phyloP scores from a whole-genome alignment of 2,888 invertebrate species.

The Tricholauxania praeusta region DNA sequence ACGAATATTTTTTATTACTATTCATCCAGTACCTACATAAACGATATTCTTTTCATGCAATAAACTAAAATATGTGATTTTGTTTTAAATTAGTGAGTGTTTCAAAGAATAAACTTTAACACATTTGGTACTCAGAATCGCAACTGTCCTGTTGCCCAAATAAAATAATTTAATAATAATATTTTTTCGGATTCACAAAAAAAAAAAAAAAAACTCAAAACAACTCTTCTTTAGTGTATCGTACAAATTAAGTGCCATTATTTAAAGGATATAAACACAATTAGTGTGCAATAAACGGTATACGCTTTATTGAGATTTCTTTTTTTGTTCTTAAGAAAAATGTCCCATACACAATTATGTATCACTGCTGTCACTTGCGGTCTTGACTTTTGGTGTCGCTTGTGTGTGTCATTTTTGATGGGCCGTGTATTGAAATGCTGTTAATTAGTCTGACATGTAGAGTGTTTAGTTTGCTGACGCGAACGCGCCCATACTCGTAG shows the following conservation, averaged over 20 bases:
- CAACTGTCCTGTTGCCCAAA: too few species aligned
- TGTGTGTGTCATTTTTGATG: conserved; percentile 60
- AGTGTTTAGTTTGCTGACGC: conserved; percentile 15
- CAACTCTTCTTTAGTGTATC: too few species aligned
- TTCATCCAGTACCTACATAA: too few species aligned
- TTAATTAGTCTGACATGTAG: conserved; percentile 36
- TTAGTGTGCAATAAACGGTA: conserved; percentile 57
- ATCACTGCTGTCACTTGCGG: conserved; percentile 35
- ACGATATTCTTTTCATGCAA: too few species aligned
- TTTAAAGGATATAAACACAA: conserved; percentile 66
- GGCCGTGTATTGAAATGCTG: conserved; percentile 47
- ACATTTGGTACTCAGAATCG: too few species aligned
- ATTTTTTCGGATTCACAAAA: too few species aligned
- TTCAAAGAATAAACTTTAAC: too few species aligned
- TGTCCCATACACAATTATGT: background rate
- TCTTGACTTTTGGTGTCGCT: conserved; percentile 26
- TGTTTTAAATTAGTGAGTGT: too few species aligned
- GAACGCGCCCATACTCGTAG: conserved; percentile 43
- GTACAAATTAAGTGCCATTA: conserved; percentile 44
- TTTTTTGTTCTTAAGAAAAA: background rate
- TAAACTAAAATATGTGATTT: too few species aligned
- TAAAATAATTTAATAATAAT: too few species aligned
- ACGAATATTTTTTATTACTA: too few species aligned
- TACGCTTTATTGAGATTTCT: background rate
- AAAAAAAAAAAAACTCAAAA: too few species aligned